Base-by-base conservation (phyloP, 2,113 vertebrate species). In the Archocentrus centrarchus region DNA sequence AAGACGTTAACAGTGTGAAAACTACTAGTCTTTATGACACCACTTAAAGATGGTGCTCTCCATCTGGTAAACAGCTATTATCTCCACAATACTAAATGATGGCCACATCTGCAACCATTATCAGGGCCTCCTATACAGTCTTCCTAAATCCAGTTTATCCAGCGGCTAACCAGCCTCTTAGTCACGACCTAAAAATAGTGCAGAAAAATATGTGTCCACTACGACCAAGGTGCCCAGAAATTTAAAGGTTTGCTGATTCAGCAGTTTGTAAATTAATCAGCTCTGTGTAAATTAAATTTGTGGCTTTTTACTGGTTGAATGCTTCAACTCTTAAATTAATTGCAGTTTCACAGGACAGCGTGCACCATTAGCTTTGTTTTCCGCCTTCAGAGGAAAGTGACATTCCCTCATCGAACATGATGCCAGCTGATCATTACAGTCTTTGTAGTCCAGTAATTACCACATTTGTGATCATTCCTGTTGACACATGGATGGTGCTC, bases 21-120 rank as follows among this genome's bases (percentile, higher is more conserved):
- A 91, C 92, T 92, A 87, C 86, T 50, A 57, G 87, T 92, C 84
- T 91, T 88, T 92, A 91, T 87, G 86, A 88, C 77, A 79, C 68
- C 22, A 10, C 87, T 92, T 91, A 90, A 90, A 91, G 58, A 86
- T 14, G 78, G 75, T 47, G 82, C 79, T 78, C 47, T 20, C 75
- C 18, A 18, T 79, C 84, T 80, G 79, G 92, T 93, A 95, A 95
- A 95, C 88, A 95, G 59, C 87, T 93, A 95, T 95, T 95, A 95
- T 87, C 86, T 89, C 55, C 86, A 89, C 89, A 90, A 81, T 82
- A 79, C 90, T 35, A 76, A 91, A 91, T 90, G 90, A 91, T 70
- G 15, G 63, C 80, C 80, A 79, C 87, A 86, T 78, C 79, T 66
- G 62, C 79, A 47, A 11, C 86, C 89, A 89, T 91, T 59, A 88